A percentile compares a stretch with the other conserved stretches of the same genome.
Conservation (phyloP, 2,113 vertebrate genomes). For the Paradisaea rubra region DNA sequence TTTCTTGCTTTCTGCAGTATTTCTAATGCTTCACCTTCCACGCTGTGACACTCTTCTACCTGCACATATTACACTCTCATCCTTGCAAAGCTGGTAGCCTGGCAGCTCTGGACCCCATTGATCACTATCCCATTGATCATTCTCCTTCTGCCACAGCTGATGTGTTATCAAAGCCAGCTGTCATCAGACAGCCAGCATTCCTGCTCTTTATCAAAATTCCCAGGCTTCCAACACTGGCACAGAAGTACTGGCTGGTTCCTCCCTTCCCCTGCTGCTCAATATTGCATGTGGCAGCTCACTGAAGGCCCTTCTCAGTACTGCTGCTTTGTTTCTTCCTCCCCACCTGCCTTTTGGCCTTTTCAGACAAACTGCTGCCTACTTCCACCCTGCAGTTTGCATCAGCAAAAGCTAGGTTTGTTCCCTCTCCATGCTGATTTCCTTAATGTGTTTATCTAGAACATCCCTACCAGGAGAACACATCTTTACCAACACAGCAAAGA, state of each 20-base stretch:
- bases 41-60: not conserved
- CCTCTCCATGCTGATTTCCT: not conserved
- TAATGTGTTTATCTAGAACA: not conserved
- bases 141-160: not conserved
- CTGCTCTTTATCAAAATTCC: not conserved
- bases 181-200: not conserved
- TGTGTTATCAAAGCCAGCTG: not conserved
- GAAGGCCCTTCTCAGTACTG: not conserved
- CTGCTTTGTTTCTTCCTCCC: not conserved
- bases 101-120: not conserved
- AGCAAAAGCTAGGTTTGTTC: not conserved
- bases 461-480: not conserved
- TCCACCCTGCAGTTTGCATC: accelerated
- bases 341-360: not conserved
- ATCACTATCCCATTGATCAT: not conserved
- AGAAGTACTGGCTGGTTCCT: not conserved
- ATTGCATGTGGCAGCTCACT: not conserved
- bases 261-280: not conserved
- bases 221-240: not conserved
- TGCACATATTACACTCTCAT: not conserved
- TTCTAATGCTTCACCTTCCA: not conserved
- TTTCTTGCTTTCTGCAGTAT: not conserved
- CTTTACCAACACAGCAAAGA: not conserved
- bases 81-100: not conserved
- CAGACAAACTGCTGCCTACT: not conserved